These are phyloP conservation scores for Enteromius radiatus DNA, from an alignment of 2,797 vertebrate species.

Conservation along the genomic window DNA sequence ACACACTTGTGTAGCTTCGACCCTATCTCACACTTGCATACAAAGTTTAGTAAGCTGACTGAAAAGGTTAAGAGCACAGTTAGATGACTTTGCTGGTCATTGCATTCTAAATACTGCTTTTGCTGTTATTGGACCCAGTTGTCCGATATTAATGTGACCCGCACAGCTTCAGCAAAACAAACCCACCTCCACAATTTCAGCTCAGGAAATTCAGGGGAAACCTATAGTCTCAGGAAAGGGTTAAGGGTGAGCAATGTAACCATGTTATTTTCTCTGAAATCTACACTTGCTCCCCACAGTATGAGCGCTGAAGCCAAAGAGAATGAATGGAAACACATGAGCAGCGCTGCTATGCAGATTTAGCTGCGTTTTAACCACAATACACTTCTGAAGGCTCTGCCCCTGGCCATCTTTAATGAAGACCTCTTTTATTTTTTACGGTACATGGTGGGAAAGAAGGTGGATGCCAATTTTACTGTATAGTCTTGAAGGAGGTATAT, in stretches of 20 bases:
- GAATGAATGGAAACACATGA: constrained; percentile 77
- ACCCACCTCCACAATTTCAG: background rate
- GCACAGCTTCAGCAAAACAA: constrained; percentile 40
- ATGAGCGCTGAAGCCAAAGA: constrained; percentile 51
- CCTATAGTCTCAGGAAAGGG: constrained; percentile 62
- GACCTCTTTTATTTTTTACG: constrained; percentile 60
- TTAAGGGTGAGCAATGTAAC: constrained; percentile 62
- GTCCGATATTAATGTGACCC: constrained; percentile 33
- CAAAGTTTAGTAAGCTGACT: background rate
- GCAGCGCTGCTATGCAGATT: constrained; percentile 73
- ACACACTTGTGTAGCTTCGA: background rate
- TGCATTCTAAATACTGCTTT: background rate
- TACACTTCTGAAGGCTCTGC: constrained; percentile 71
- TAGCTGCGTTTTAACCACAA: constrained; percentile 70
- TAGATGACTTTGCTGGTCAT: background rate
- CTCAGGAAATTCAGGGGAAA: constrained; percentile 57
- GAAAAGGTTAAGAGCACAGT: background rate
- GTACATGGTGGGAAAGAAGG: constrained; percentile 38
- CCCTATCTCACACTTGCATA: background rate
- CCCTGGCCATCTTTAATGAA: constrained; percentile 68
- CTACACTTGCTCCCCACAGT: constrained; percentile 66
- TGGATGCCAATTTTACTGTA: constrained; percentile 38
- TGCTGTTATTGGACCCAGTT: background rate
- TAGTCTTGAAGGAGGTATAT: constrained; percentile 35
- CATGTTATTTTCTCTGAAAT: constrained; percentile 70